Percentiles rank a stretch among this genome's conserved stretches.
phyloP scores from a whole-genome alignment of 2,888 invertebrate genomes.

The Calephelis perditalis region DNA sequence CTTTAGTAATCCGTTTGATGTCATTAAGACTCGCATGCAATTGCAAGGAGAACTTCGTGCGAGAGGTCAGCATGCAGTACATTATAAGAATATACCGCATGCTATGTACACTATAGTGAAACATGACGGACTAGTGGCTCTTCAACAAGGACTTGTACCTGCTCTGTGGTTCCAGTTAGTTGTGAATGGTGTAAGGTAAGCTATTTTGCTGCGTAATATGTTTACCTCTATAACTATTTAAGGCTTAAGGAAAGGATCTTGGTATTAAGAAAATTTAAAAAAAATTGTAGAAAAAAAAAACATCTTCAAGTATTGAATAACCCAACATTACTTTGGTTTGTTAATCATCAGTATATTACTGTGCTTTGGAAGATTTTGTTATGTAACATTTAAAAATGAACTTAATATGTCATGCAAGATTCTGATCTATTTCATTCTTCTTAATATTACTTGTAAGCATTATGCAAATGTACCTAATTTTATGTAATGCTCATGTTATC shows the following conservation, averaged over 20 bases:
- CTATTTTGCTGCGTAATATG: conserved; percentile 15
- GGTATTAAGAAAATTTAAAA: no score
- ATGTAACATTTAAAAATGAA: neutral
- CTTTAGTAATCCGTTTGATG: conserved; percentile 94
- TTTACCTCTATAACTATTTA: neutral
- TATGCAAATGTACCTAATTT: no score
- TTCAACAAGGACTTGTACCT: conserved; percentile 89
- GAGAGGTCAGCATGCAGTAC: conserved; percentile 77
- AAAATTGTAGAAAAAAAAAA: no score
- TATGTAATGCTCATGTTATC: conserved; percentile 3
- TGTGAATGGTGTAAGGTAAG: conserved; percentile 78
- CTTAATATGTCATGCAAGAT: no score
- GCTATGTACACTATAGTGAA: conserved; percentile 85
- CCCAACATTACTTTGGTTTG: no score
- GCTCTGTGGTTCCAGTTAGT: conserved; percentile 89
- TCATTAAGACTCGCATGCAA: conserved; percentile 92
- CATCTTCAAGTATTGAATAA: neutral
- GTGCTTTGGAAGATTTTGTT: neutral
- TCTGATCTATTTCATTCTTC: no score
- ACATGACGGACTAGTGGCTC: conserved; percentile 85
- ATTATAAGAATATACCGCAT: conserved; percentile 88
- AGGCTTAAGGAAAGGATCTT: neutral
- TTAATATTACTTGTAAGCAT: no score
- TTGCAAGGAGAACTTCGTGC: conserved; percentile 89
- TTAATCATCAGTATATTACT: no score